Evolutionary conservation across 1,140 invertebrate genomes (phyloP).

Genomic region (Listronotus oregonensis): DNA sequence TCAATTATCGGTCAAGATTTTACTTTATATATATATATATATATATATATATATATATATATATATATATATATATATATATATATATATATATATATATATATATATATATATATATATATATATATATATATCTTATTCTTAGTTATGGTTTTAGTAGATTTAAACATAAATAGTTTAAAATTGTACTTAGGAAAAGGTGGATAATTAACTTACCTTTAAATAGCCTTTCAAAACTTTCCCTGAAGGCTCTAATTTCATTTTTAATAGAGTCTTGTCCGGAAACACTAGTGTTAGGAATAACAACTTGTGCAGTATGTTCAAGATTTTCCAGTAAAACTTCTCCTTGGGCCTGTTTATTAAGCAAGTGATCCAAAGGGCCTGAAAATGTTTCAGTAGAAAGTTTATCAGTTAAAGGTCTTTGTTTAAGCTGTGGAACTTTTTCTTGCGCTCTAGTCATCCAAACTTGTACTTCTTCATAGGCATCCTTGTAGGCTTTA

Average conservation of each 20-base stretch:
- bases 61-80: too few relatives aligned
- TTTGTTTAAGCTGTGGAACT: constrained; percentile 83
- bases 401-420: constrained; percentile 82
- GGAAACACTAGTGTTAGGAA: constrained; percentile 76
- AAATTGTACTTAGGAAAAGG: too few relatives aligned
- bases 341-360: constrained; percentile 90
- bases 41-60: too few relatives aligned
- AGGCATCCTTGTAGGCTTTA: constrained; percentile 84
- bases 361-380: constrained; percentile 82
- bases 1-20: too few relatives aligned
- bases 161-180: too few relatives aligned
- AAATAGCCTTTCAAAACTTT: constrained; percentile 84
- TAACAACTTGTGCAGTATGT: constrained; percentile 83
- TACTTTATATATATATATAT: too few relatives aligned
- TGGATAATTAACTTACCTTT: constrained; percentile 57
- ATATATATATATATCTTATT: too few relatives aligned
- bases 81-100: too few relatives aligned
- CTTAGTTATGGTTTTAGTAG: too few relatives aligned
- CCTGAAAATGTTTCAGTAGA: constrained; percentile 86
- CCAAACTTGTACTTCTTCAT: constrained; percentile 86
- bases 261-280: constrained; percentile 82
- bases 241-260: constrained; percentile 81
- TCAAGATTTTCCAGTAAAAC: constrained; percentile 83
- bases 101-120: too few relatives aligned
- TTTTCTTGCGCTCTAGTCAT: constrained; percentile 85